phyloP scores from a whole-genome alignment of 1,140 invertebrate species.

The Chionoecetes opilio region DNA sequence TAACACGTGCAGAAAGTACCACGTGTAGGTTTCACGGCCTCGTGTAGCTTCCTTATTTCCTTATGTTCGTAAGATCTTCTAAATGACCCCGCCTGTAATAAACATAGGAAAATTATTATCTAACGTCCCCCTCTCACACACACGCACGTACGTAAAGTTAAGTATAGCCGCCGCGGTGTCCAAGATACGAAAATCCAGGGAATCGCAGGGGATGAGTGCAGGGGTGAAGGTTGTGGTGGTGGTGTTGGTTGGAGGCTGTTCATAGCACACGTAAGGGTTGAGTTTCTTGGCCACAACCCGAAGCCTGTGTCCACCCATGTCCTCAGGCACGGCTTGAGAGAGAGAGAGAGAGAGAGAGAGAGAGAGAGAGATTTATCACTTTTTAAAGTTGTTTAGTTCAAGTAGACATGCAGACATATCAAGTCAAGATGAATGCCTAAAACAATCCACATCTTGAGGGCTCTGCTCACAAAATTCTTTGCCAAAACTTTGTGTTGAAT shows the following conservation, averaged over 20 bases:
- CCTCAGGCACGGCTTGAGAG: background rate
- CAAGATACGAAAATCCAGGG: slow-evolving; percentile 24
- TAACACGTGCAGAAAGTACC: no score
- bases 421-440: no score
- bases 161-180: background rate
- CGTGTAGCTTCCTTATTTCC: no score
- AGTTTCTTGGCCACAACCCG: slow-evolving; percentile 25
- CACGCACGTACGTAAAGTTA: slow-evolving; percentile 32
- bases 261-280: background rate
- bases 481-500: no score
- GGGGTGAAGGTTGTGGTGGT: background rate
- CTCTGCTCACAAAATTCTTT: no score
- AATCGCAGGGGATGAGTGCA: slow-evolving; percentile 1
- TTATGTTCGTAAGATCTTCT: no score
- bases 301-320: background rate
- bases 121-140: background rate
- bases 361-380: slow-evolving; percentile 9
- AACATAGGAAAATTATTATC: no score
- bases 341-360: slow-evolving; percentile 19
- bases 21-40: no score
- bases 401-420: no score
- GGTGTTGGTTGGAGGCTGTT: background rate
- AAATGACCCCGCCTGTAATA: no score
- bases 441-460: no score
- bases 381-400: no score